A percentile compares a stretch with the other conserved stretches of the same genome.
phyloP scores from a whole-genome alignment of 2,113 vertebrate genomes.

The Peromyscus maniculatus region DNA sequence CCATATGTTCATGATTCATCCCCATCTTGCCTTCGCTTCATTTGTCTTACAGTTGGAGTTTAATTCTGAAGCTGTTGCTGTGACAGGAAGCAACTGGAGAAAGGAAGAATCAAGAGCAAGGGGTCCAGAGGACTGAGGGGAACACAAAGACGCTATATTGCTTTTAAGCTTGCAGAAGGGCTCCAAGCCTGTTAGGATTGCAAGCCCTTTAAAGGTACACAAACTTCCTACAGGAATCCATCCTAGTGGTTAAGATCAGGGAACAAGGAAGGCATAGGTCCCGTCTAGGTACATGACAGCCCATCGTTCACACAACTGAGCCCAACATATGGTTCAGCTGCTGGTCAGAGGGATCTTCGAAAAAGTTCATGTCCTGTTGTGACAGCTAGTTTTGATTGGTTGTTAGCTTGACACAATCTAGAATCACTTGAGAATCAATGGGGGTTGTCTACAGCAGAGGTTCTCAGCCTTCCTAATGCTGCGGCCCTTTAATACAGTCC shows the following conservation, averaged over 20 bases:
- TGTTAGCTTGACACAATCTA: neutral
- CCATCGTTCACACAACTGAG: neutral
- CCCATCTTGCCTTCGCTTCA: slow-evolving; percentile 68
- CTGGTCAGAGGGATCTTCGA: neutral
- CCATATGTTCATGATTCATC: slow-evolving; percentile 75
- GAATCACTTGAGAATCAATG: neutral
- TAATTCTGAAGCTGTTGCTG: slow-evolving; percentile 66
- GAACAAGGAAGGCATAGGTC: neutral
- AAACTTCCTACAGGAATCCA: neutral
- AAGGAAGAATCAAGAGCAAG: slow-evolving; percentile 21
- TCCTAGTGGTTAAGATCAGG: neutral
- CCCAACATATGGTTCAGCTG: neutral
- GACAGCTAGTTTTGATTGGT: neutral
- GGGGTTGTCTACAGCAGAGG: neutral
- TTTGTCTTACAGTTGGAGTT: slow-evolving; percentile 71
- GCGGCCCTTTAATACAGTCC: neutral
- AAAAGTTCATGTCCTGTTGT: neutral
- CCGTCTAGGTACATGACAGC: neutral
- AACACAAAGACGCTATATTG: neutral
- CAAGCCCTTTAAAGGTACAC: neutral
- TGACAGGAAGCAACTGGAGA: slow-evolving; percentile 63
- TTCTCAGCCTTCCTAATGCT: neutral
- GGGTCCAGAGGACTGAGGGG: neutral
- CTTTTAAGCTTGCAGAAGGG: slow-evolving; percentile 9
- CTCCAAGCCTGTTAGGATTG: neutral